Evolutionary conservation across 2,888 invertebrate genomes (phyloP), one percentile per base, ranked within the genome.

Genomic region (Netelia virgata): DNA sequence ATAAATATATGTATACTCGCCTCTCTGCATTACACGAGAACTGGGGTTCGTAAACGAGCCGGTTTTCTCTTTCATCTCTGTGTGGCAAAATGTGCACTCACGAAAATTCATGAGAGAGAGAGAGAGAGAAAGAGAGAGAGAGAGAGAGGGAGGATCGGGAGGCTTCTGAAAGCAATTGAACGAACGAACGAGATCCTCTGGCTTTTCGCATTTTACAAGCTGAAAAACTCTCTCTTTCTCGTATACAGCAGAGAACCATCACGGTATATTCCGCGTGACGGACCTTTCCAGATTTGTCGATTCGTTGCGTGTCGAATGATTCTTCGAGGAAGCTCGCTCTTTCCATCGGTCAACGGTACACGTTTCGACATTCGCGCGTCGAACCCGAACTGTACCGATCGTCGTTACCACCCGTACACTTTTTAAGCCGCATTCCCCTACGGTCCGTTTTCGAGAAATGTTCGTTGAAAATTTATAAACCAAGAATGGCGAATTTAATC

Each of bases 251-350:
- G 18, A 74, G 72, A 69, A 78, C 64, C 57, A 68, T 70, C 70
- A 61, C 79, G 79, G 75, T 83, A 81, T 73, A 86, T 82, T 86
- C 57, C 61, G 50, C 84, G 84, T 86, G 84, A 85, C 79, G 86
- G 69, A 76, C 28, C 82, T 70, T 76, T 64, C 73, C 68, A 82
- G 79, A 86, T 86, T 86, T 81, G 78, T 68, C 85, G 86, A 87
- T 86, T 87, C 82, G 84, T 84, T 77, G 84, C 84, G 86, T 86
- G 69, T 68, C 74, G 78, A 79, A 82, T 77, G 72, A 75, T 73
- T 61, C 84, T 64, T 47, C 74, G 28, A 14, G 78, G 61, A 53
- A 75, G 63, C 64, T 63, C 55, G 55, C 23, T 61, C 61, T 55
- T 63, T 78, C 53, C 82, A 82, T 59, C 81, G 78, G 70, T 78